Conservation (phyloP, 1,140 invertebrate genomes). For the Homalodisca vitripennis region DNA sequence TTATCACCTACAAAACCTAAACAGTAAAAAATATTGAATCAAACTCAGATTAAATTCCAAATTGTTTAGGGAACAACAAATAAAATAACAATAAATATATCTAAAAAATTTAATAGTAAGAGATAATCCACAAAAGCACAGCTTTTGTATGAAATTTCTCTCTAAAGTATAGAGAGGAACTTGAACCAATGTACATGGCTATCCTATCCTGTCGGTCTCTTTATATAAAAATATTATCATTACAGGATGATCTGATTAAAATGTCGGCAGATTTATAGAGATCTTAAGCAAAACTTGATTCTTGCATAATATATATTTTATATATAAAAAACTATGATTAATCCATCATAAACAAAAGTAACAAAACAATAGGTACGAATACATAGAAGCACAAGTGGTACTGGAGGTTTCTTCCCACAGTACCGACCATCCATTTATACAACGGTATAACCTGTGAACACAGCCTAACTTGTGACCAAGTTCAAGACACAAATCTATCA, state of each 20-base stretch:
- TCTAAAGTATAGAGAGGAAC: conserved; percentile 21
- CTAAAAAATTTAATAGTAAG: conserved; percentile 25
- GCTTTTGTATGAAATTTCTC: conserved; percentile 21
- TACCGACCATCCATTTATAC: background rate
- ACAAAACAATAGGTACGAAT: conserved; percentile 18
- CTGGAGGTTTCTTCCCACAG: background rate
- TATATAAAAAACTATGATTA: conserved; percentile 19
- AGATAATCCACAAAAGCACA: conserved; percentile 21
- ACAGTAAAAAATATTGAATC: background rate
- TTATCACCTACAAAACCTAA: background rate
- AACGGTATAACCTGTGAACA: conserved; percentile 13
- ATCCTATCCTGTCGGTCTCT: background rate
- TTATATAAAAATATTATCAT: conserved; percentile 21
- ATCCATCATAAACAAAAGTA: conserved; percentile 11
- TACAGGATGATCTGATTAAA: background rate
- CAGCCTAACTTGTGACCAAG: conserved; percentile 19
- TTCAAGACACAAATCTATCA: background rate
- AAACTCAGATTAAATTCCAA: conserved; percentile 6
- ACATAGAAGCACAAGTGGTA: conserved; percentile 3
- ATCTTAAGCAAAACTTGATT: conserved; percentile 11
- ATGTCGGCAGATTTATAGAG: background rate
- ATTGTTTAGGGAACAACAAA: conserved; percentile 10
- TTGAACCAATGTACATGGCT: conserved; percentile 22
- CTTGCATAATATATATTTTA: background rate
- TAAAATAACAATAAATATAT: conserved; percentile 27